phyloP scores from a whole-genome alignment of 2,797 vertebrate species.

The Tolypeutes matacus region DNA sequence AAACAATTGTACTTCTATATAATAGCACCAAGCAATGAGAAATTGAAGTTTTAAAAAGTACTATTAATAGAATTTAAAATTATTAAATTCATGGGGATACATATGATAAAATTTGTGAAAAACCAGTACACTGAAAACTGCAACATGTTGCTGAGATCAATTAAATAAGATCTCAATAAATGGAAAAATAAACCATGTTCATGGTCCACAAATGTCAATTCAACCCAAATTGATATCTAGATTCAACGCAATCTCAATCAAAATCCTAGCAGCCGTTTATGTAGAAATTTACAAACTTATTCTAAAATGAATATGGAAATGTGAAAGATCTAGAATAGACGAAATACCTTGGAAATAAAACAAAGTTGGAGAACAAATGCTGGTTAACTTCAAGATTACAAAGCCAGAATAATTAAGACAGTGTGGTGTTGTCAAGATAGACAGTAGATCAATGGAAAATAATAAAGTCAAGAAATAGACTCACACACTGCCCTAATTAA shows the following conservation, averaged over 20 bases:
- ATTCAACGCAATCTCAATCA: not conserved
- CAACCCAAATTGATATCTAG: not conserved
- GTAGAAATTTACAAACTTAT: not conserved
- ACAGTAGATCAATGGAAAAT: not conserved
- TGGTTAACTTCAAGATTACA: not conserved
- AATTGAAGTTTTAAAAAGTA: not conserved
- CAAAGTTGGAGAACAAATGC: not conserved
- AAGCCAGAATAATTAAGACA: not conserved
- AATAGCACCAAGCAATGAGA: not conserved
- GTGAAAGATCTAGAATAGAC: not conserved
- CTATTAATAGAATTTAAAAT: not conserved
- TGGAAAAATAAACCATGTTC: not conserved
- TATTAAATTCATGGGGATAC: not conserved
- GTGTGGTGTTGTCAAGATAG: not conserved
- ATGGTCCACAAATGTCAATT: not conserved
- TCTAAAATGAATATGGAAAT: not conserved
- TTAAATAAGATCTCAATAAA: not conserved
- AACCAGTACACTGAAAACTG: not conserved
- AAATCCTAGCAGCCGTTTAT: not conserved
- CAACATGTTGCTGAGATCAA: not conserved
- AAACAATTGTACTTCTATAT: not conserved
- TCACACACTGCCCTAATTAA: too few relatives aligned
- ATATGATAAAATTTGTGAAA: not conserved
- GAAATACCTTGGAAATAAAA: not conserved
- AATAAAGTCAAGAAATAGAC: not conserved